Base-by-base conservation (phyloP, 2,113 vertebrate species). In the Phaethon lepturus region DNA sequence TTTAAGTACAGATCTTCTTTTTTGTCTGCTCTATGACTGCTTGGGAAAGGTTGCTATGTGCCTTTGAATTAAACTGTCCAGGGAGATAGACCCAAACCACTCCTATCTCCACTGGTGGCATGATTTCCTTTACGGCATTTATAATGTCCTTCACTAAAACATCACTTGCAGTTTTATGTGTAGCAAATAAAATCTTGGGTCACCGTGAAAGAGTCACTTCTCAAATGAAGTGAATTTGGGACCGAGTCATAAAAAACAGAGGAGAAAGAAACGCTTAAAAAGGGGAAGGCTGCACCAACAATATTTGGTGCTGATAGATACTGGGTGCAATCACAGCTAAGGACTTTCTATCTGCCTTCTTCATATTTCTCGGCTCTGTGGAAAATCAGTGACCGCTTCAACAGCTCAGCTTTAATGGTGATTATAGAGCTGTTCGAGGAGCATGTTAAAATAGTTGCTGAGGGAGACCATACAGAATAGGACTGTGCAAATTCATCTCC, bases 91-190 rank as follows among this genome's bases (percentile, higher is more conserved):
- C 13, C 26, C 23, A 13, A 92, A 86, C 7, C 11, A 11, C 35
- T 78, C 50, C n/a, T 73, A 10, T 44, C 20, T 7, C 1, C 4
- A 5, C 16, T 3, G 33, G 1, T 35, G 58, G 13, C 0, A 0
- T 23, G 45, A 44, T 78, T 63, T 78, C 31, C 13, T 19, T 90
- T 15, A 17, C 49, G 38, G 38, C 2, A 25, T 35, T 78, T 50
- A 50, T 8, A 38, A 55, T 26, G 29, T 13, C 25, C 60, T 68
- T 81, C 33, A 40, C 1, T 55, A 31, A 60, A 86, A 33, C 18
- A 29, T 38, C 56, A 11, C 18, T 75, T 78, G 26, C 17, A 56
- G 23, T 80, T 89, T 75, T 59, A 16, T 16, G 10, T 11, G 8
- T 0, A 35, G n/a, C 14, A 66, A 82, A 50, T 38, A 38, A 86